Conservation (phyloP, 2,797 vertebrate species). For the Ceryle rudis region DNA sequence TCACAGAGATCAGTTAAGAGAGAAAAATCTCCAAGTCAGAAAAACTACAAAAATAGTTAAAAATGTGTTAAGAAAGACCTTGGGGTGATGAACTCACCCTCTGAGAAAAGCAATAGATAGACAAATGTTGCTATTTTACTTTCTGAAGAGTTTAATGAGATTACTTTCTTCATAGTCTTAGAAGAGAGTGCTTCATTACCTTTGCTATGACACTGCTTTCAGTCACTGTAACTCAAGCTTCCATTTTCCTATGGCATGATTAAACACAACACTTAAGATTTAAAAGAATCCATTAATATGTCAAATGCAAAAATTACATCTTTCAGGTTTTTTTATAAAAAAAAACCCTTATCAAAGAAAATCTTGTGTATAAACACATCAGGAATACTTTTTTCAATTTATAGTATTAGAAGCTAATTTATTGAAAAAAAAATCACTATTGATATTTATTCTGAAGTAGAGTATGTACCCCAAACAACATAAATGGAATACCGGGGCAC, state of each 20-base stretch:
- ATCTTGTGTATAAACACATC: background rate
- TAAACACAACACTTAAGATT: background rate
- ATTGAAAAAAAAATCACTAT: slow-evolving; percentile 19
- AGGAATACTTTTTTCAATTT: slow-evolving; percentile 13
- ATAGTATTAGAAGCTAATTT: background rate
- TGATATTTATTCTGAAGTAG: background rate
- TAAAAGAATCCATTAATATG: background rate
- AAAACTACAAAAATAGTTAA: background rate
- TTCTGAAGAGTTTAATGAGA: background rate
- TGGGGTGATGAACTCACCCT: background rate
- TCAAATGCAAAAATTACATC: background rate
- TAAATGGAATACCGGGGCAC: background rate
- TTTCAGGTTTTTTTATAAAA: background rate
- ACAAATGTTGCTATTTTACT: background rate
- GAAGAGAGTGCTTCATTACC: background rate
- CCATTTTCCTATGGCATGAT: background rate
- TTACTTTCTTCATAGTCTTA: background rate
- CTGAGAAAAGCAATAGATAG: background rate
- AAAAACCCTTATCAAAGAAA: background rate
- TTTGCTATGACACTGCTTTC: background rate
- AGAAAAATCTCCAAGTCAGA: background rate
- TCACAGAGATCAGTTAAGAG: background rate
- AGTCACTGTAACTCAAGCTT: background rate
- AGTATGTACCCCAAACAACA: background rate
- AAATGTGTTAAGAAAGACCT: background rate